Evolutionary conservation across 1,140 invertebrate genomes (phyloP).

Genomic region (Cydia pomonella): DNA sequence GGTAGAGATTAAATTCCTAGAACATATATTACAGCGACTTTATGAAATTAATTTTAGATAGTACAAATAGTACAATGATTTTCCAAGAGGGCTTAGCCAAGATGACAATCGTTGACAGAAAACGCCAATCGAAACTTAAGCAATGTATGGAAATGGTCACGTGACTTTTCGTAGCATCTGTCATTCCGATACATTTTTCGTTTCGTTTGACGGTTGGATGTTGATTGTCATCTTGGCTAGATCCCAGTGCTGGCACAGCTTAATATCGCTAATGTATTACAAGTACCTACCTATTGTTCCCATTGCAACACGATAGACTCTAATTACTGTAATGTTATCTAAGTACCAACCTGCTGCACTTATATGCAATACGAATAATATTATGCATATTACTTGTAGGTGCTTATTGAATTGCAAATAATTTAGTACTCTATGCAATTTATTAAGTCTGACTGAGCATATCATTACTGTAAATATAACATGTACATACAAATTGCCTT

Average conservation of each 20-base stretch:
- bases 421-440: not conserved
- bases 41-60: no score
- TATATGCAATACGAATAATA: conserved; percentile 32
- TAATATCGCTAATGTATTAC: conserved; percentile 39
- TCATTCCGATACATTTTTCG: no score
- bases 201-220: no score
- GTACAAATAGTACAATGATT: no score
- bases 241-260: not conserved
- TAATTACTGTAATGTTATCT: conserved; percentile 61
- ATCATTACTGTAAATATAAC: conserved; percentile 1
- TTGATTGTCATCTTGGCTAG: no score
- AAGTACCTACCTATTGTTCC: conserved; percentile 48
- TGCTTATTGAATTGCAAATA: conserved; percentile 31
- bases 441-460: not conserved
- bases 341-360: conserved; percentile 27
- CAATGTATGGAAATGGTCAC: no score
- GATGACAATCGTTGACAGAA: no score
- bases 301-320: conserved; percentile 67
- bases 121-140: no score
- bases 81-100: no score
- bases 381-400: conserved; percentile 29
- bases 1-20: no score
- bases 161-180: no score
- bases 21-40: no score
- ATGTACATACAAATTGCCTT: not conserved